Base-by-base conservation (phyloP, 2,888 invertebrate genomes). In the Sphaerophoria taeniata region DNA sequence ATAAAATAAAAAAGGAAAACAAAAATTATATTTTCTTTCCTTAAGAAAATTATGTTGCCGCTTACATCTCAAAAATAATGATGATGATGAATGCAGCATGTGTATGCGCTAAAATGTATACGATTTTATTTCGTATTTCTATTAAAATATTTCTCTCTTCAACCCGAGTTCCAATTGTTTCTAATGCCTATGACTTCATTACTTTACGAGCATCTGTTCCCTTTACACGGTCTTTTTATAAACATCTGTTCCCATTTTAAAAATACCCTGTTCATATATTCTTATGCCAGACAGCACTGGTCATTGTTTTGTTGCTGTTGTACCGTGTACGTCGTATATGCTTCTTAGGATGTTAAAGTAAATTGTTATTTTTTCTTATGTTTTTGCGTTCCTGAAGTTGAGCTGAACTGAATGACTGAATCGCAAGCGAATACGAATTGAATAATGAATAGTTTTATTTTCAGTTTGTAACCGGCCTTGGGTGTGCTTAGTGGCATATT, bases 391-490 rank as follows among this genome's bases (percentile, higher is more conserved):
- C 33, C 47, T n/a, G 31, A 47, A 47, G 9, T 47, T 47, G 63
- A 33, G 63, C 24, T 47, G 45, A 45, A 61, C 24, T 12, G 9
- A 33, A 45, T 34, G 9, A 24, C 24, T 60, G 60, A 60, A 43
- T 60, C 24, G 24, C 60, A 60, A 60, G 24, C 5, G 24, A 60
- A 43, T 12, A 60, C 6, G 33, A 47, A 47, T 47, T 63, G 9
- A 47, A 47, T 16, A 4, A 16, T 49, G 49, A 49, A 49, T 49
- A 49, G 6, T 49, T 49, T 49, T 45, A 33, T 14, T 63, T 47
- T 39, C 45, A 67, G 67, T 67, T 53, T 53, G 5, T 5, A 67
- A 53, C 51, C 67, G 67, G 67, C 67, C 34, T 53, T 14, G 49
- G n/a, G 24, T 33, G 34, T 4, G 51, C 24, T 7, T 24, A 36